Percentiles rank a stretch among this genome's conserved stretches.
Conservation (phyloP, 2,888 invertebrate genomes). For the Erebia epiphron region DNA sequence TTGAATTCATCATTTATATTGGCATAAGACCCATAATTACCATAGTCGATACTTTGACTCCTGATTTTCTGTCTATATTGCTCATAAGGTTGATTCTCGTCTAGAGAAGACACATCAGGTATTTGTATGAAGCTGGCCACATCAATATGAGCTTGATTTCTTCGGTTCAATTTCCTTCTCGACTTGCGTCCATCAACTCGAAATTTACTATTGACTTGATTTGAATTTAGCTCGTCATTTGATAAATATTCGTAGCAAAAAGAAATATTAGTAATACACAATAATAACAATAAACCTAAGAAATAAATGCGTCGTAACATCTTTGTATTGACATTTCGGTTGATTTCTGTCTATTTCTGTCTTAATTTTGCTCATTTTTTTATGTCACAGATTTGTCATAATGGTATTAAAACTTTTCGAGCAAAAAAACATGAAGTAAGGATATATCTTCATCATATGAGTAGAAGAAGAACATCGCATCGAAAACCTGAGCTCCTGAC, state of each 20-base stretch:
- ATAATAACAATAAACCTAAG: slow-evolving; percentile 42
- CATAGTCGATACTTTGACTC: slow-evolving; percentile 14
- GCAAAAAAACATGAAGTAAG: no score
- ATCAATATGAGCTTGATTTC: slow-evolving; percentile 53
- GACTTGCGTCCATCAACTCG: slow-evolving; percentile 4
- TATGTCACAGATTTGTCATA: background rate
- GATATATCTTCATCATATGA: no score
- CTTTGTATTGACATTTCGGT: slow-evolving; percentile 41
- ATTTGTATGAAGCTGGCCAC: slow-evolving; percentile 59
- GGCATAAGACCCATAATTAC: background rate
- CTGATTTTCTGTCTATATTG: slow-evolving; percentile 35
- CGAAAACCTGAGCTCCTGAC: no score
- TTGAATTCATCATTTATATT: slow-evolving; percentile 17
- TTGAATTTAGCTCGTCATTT: slow-evolving; percentile 29
- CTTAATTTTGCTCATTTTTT: slow-evolving; percentile 4
- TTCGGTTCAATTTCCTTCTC: slow-evolving; percentile 22
- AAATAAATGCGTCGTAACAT: slow-evolving; percentile 44
- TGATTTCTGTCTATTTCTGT: slow-evolving; percentile 11
- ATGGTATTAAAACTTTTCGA: background rate
- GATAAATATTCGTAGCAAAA: slow-evolving; percentile 42
- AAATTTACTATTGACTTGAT: slow-evolving; percentile 22
- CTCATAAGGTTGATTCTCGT: slow-evolving; percentile 40
- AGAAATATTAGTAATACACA: slow-evolving; percentile 33
- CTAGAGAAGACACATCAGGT: slow-evolving; percentile 46
- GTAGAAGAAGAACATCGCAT: no score